These are phyloP conservation scores for Drosophila mettleri DNA, from an alignment of 2,888 invertebrate genomes.

Conservation along the genomic window DNA sequence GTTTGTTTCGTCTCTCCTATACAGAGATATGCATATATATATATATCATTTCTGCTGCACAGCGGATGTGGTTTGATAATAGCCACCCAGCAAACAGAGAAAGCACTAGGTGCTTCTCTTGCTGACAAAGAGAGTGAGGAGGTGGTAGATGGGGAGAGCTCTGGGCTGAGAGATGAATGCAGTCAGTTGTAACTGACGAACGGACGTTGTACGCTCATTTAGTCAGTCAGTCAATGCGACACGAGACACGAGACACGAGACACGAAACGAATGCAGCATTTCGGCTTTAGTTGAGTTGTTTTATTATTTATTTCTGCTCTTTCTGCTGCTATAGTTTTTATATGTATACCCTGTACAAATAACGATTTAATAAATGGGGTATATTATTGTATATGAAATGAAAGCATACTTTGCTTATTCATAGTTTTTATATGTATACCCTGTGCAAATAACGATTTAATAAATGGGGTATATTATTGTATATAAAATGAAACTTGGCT, in stretches of 20 bases:
- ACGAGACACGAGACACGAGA: constrained; percentile 36
- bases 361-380: not conserved
- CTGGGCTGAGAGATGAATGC: constrained; percentile 49
- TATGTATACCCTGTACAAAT: not conserved
- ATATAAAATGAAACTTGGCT: not conserved
- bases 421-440: constrained; percentile 4
- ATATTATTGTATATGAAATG: no score
- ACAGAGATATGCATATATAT: not conserved
- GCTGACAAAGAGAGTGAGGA: constrained; percentile 3
- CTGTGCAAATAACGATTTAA: not conserved
- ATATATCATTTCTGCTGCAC: constrained; percentile 56
- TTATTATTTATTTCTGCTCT: not conserved
- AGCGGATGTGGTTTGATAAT: constrained; percentile 78
- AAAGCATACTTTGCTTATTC: not conserved
- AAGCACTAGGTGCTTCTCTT: constrained; percentile 4
- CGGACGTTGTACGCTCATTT: constrained; percentile 58
- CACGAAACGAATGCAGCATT: constrained; percentile 38
- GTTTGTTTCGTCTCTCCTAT: constrained; percentile 31
- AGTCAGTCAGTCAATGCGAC: constrained; percentile 72
- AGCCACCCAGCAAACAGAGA: constrained; percentile 45
- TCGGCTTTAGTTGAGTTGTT: constrained; percentile 38
- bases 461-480: not conserved
- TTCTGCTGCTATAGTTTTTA: constrained; percentile 1
- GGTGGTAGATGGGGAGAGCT: constrained; percentile 3
- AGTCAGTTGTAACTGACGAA: constrained; percentile 76